These are phyloP conservation scores for Zoanthus sociatus DNA, from an alignment of 92 coral and sea anemone species.

Conservation along the genomic window DNA sequence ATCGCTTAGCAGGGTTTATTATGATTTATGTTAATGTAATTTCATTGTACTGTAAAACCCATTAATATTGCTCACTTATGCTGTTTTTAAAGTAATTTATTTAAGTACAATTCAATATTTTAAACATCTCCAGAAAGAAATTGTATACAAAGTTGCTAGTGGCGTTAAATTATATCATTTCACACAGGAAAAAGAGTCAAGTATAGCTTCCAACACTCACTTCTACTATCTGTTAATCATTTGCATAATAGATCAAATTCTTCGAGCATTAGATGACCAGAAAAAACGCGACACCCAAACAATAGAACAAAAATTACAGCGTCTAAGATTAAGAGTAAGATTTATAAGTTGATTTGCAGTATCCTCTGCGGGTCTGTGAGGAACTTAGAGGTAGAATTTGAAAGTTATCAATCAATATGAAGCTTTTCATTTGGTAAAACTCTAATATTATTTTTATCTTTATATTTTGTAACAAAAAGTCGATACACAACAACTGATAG, in stretches of 20 bases:
- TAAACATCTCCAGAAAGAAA: neutral
- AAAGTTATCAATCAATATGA: neutral
- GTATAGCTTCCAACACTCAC: neutral
- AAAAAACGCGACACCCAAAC: neutral
- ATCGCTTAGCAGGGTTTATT: neutral
- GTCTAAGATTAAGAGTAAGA: neutral
- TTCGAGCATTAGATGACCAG: neutral
- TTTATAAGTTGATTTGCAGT: neutral
- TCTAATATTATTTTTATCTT: neutral
- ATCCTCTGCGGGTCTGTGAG: neutral
- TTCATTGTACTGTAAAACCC: neutral
- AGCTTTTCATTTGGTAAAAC: neutral
- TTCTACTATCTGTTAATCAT: neutral
- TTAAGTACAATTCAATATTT: neutral
- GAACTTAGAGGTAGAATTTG: neutral
- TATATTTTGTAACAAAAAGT: neutral
- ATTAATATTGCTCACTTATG: neutral
- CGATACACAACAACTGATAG: neutral
- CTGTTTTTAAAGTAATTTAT: neutral
- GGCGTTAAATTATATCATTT: neutral
- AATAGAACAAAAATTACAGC: neutral
- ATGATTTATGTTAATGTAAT: neutral
- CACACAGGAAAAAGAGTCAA: neutral
- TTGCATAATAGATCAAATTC: neutral
- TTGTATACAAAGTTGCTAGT: neutral